Evolutionary conservation across 2,888 invertebrate species (phyloP), one percentile per base, ranked within the genome.

Genomic region (Tipula helvola): DNA sequence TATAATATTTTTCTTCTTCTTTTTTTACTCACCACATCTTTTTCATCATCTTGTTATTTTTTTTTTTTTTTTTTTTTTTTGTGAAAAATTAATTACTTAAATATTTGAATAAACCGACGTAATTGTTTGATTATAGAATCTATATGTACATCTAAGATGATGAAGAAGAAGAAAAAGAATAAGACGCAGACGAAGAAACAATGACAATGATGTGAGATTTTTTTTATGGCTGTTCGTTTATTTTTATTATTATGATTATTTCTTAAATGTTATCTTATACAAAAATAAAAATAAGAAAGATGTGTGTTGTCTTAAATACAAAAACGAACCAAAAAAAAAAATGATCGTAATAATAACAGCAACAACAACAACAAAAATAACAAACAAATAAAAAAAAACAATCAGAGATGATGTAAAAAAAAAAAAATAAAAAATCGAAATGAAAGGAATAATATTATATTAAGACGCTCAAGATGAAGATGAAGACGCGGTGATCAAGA

Each of bases 1-100:
- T 71, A 71, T 71, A 71, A 71, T 71, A 71, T 71, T 71, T 52
- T 71, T 28, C 71, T 71, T 71, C 71, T 71, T 71, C 71, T 71
- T 71, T 8, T 71, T 52, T 16, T 5, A 5, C 52, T 5, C 52
- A 52, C 52, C 52, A 39, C 39, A 16, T 71, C 71, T 71, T 71
- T 28, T 71, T 71, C 71, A 71, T 71, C 71, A 71, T 71, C 71
- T 71, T 71, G 71, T 71, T 71, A 71, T 71, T 71, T 28, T 71
- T 52, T 16, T 52, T 13, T 71, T 71, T 28, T 71, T 52, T 16
- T 52, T 13, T 52, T 52, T 13, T 71, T 71, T 18, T 71, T 71
- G 71, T 71, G 71, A 71, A 71, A 71, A 71, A 71, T 71, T 71
- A 71, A 71, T 71, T 71, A 71, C 71, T 71, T 71, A 71, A 71